Base-by-base conservation (phyloP, 2,113 vertebrate genomes). In the Stegastes partitus region DNA sequence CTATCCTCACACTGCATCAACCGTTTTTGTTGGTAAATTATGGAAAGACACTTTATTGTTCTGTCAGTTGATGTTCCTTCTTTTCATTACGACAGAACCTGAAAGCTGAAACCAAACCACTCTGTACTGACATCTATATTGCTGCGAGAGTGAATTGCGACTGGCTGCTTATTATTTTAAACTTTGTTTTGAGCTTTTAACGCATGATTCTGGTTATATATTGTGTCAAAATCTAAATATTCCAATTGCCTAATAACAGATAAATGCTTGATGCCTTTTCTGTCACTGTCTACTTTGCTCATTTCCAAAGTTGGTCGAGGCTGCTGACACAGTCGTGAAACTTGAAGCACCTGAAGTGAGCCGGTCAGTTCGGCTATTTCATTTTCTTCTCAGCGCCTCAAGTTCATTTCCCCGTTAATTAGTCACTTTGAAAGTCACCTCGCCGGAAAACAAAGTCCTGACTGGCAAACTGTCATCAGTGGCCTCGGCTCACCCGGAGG, bases 261-360 rank as follows among this genome's bases (percentile, higher is more conserved):
- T 16, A 22, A 4, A 9, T 49, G 55, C 59, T 23, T 58, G 31
- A 8, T 15, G 5, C 21, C 34, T 49, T 67, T 39, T 63, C 21
- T 39, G 15, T 62, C 53, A 55, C 31, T 28, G 19, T 23, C 47
- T 1, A 31, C 45, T 18, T 56, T 5, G 31, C 59, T 65, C 0
- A 44, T 64, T 58, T 59, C 25, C 15, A 11, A 34, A 64, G 57
- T 68, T 72, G 37, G 21, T 45, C 37, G 19, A 34, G 26, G 45
- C 63, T 73, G 71, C 79, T 62, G 82, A 79, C 64, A n/a, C 82
- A 73, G 79, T 77, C 44, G 5, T 18, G 6, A 10, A 50, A 68
- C 58, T 47, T 49, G n/a, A 16, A 58, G 53, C 22, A 10, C 25
- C 19, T 4, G 5, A 37, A 58, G 12, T 34, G 50, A 74, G 12